These are phyloP conservation scores for Monochamus alternatus DNA, from an alignment of 2,888 invertebrate genomes.

Conservation along the genomic window DNA sequence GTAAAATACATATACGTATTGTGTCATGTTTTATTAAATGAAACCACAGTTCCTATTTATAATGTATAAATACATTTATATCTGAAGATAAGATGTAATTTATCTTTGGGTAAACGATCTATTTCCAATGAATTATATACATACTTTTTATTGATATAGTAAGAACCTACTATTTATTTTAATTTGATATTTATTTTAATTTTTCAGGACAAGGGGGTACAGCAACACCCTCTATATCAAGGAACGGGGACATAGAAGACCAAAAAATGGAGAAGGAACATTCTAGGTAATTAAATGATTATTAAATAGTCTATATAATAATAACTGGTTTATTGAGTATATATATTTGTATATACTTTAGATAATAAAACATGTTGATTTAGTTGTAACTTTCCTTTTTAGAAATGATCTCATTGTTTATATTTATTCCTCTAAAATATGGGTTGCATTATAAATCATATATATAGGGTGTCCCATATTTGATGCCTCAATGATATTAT, in stretches of 20 bases:
- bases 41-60: neutral
- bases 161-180: neutral
- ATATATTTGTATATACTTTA: no score
- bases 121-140: neutral
- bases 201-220: constrained; percentile 26
- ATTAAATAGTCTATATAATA: no score
- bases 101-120: neutral
- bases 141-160: neutral
- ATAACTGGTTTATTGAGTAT: no score
- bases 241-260: constrained; percentile 7
- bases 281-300: constrained; percentile 26
- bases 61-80: neutral
- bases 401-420: no score
- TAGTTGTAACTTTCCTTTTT: neutral
- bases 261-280: constrained; percentile 33
- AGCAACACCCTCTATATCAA: constrained; percentile 13
- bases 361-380: neutral
- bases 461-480: no score
- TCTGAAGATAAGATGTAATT: constrained; percentile 7
- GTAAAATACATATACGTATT: no score
- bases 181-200: neutral
- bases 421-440: no score
- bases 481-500: no score
- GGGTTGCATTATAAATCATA: no score
- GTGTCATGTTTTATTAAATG: neutral